Percentiles rank a stretch among this genome's conserved stretches.
These are phyloP conservation scores for Phyllotreta striolata DNA, from an alignment of 2,888 invertebrate species.

Conservation along the genomic window DNA sequence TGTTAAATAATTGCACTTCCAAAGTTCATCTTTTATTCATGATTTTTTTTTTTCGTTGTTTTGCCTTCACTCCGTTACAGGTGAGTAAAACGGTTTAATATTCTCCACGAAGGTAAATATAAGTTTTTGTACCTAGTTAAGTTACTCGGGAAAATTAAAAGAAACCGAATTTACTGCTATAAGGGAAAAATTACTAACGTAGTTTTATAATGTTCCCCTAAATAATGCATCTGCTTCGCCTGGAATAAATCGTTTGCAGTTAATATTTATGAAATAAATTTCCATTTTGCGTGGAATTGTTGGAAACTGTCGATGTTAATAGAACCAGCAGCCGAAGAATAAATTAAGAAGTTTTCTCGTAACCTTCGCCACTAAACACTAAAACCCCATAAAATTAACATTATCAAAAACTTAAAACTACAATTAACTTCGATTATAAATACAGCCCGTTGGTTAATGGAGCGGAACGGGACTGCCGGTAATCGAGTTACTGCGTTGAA, in stretches of 20 bases:
- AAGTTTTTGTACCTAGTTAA: constrained; percentile 23
- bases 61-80: constrained; percentile 25
- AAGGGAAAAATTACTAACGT: constrained; percentile 4
- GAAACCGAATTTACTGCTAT: constrained; percentile 1
- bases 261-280: no score
- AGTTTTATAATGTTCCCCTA: no score
- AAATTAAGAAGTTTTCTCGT: no score
- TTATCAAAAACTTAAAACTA: constrained; percentile 25
- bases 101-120: constrained; percentile 21
- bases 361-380: constrained; percentile 13
- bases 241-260: no score
- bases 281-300: no score
- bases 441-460: constrained; percentile 32
- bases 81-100: constrained; percentile 34
- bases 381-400: neutral
- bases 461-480: constrained; percentile 31
- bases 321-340: no score
- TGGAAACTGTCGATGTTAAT: no score
- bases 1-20: constrained; percentile 34
- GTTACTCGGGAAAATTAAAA: constrained; percentile 17
- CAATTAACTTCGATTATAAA: constrained; percentile 34
- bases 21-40: constrained; percentile 33
- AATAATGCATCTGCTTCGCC: no score
- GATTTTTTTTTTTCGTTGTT: constrained; percentile 24
- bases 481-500: constrained; percentile 36